Evolutionary conservation across 2,113 vertebrate species (phyloP).

Genomic region (Isichthys henryi): DNA sequence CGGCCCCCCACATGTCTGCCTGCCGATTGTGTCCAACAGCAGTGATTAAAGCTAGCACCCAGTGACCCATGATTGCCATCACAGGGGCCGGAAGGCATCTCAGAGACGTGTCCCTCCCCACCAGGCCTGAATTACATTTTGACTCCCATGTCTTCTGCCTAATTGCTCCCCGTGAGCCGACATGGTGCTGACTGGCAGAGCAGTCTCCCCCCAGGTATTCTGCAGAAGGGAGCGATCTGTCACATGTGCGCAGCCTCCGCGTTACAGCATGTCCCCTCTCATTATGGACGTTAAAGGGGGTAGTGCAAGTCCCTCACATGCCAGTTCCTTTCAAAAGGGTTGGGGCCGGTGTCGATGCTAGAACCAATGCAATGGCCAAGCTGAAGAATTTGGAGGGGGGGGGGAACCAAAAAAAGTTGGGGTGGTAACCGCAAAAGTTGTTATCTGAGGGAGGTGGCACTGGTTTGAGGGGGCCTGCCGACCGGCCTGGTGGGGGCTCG

Average conservation of each 20-base stretch:
- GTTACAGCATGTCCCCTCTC: not conserved
- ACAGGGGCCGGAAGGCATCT: not conserved
- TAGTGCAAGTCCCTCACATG: not conserved
- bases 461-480: not conserved
- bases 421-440: not conserved
- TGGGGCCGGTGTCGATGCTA: not conserved
- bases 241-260: not conserved
- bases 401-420: too few species aligned
- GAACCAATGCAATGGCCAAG: not conserved
- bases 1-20: not conserved
- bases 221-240: not conserved
- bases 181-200: not conserved
- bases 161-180: constrained; percentile 26
- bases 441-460: not conserved
- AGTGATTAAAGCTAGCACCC: not conserved
- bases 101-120: not conserved
- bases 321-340: not conserved
- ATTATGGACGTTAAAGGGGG: too few species aligned
- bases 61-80: not conserved
- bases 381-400: not conserved
- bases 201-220: not conserved
- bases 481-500: not conserved
- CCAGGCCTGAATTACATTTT: not conserved
- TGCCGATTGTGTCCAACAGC: not conserved
- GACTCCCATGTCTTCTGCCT: not conserved